phyloP scores from a whole-genome alignment of 2,113 vertebrate species.

The Ailuropoda melanoleuca region DNA sequence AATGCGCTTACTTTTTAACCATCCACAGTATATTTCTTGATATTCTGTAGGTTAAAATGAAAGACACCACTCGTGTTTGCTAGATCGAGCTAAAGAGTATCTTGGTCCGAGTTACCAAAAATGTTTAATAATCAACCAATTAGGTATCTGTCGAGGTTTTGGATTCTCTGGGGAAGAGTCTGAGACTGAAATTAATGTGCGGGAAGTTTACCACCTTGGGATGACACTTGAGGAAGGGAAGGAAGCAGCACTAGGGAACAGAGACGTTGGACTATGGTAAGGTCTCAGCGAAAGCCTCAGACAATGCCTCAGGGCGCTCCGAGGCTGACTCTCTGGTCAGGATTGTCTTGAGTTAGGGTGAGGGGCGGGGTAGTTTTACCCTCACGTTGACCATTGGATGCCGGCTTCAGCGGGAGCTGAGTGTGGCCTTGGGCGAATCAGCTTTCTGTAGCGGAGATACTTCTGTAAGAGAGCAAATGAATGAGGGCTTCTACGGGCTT shows the following conservation, averaged over 20 bases:
- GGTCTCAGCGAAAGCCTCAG: not conserved
- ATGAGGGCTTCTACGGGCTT: not conserved
- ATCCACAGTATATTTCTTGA: not conserved
- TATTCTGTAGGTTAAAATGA: not conserved
- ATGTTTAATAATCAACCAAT: not conserved
- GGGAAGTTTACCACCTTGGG: not conserved
- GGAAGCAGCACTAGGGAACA: not conserved
- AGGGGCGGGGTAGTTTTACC: not conserved
- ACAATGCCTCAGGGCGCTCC: not conserved
- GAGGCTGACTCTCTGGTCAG: not conserved
- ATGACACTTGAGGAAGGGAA: not conserved
- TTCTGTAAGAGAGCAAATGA: not conserved
- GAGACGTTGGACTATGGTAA: not conserved
- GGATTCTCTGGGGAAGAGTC: not conserved
- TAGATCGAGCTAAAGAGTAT: not conserved
- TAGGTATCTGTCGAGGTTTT: not conserved
- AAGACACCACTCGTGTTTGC: not conserved
- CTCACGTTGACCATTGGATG: fast-evolving
- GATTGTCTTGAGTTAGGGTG: not conserved
- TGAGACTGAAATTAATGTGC: not conserved
- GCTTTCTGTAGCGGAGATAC: not conserved
- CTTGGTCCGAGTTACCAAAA: not conserved
- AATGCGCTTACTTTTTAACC: not conserved
- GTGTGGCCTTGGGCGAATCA: not conserved
- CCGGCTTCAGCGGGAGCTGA: not conserved